Evolutionary conservation across 2,113 vertebrate species (phyloP), one percentile per base, ranked within the genome.

Genomic region (Neogale vison): DNA sequence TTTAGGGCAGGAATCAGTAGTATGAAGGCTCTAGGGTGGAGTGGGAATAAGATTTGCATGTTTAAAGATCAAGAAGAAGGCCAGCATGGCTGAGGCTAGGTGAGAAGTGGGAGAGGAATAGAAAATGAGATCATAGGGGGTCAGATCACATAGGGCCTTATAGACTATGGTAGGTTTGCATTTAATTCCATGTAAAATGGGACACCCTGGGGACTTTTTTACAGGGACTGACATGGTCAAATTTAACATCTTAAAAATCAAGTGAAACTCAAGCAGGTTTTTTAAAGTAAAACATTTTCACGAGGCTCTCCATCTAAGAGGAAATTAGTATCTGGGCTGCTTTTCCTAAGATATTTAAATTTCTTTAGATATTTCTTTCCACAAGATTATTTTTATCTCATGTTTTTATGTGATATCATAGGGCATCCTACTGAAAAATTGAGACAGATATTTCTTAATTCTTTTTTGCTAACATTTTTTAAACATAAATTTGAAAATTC

Each of bases 341-440:
- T 59, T 90, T 92, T 21, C 18, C 39, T 71, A 94, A 83, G 59
- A 93, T 83, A 42, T 82, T 72, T 96, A 45, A 42, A 72, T 85
- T 86, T 92, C 47, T 88, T 95, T 59, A 93, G 77, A 18, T 88
- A 85, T n/a, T 94, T 90, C 24, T 72, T 80, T 45, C 26, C 52
- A 95, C 63, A 45, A 76, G 63, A 9, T 92, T 90, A 72, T 85
- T 95, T 97, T 90, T 86, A 80, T 89, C 12, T 50, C 13, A 8
- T n/a, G 42, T 63, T 93, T 93, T 47, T 86, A 82, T 76, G 26
- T 14, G 21, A 31, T 57, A 92, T 72, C 61, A 69, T 29, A 81
- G 31, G 10, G 24, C 8, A 84, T 55, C 15, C 12, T 79, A 47
- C 47, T 67, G 26, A 86, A 72, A 89, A 88, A 88, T 61, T 88